Conservation (phyloP, 2,797 vertebrate genomes). For the Gouania willdenowi region DNA sequence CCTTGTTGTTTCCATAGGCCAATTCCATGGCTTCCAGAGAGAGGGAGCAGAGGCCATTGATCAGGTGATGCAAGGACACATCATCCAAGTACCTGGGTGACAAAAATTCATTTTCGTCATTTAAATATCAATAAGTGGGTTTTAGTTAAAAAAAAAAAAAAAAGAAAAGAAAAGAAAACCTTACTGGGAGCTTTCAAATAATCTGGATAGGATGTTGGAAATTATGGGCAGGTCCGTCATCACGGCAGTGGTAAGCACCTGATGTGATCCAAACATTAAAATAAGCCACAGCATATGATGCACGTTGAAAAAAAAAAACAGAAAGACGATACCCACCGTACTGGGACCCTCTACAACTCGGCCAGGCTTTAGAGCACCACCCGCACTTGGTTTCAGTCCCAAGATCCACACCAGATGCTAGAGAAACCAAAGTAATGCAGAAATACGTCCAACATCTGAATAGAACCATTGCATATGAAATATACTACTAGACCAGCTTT, state of each 20-base stretch:
- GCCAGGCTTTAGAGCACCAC: constrained; percentile 93
- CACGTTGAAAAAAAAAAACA: not conserved
- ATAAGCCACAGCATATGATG: too few relatives aligned
- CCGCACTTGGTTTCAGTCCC: constrained; percentile 91
- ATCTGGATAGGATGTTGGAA: constrained; percentile 93
- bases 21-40: constrained; percentile 99
- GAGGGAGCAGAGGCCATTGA: constrained; percentile 96
- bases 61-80: constrained; percentile 97
- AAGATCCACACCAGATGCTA: constrained; percentile 99
- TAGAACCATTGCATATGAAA: too few relatives aligned
- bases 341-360: constrained; percentile 96
- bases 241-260: constrained; percentile 98
- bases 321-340: constrained; percentile 78
- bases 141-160: not conserved
- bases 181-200: constrained; percentile 99
- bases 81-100: constrained; percentile 90
- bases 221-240: constrained; percentile 98
- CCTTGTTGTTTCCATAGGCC: constrained; percentile 98
- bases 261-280: constrained; percentile 27
- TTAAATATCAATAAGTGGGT: not conserved
- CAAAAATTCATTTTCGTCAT: too few relatives aligned
- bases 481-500: too few relatives aligned
- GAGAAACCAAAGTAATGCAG: not conserved
- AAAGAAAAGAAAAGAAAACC: constrained; percentile 16
- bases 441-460: too few relatives aligned